Conservation (phyloP, 1,140 invertebrate genomes). For the Heliconius eleuchia region DNA sequence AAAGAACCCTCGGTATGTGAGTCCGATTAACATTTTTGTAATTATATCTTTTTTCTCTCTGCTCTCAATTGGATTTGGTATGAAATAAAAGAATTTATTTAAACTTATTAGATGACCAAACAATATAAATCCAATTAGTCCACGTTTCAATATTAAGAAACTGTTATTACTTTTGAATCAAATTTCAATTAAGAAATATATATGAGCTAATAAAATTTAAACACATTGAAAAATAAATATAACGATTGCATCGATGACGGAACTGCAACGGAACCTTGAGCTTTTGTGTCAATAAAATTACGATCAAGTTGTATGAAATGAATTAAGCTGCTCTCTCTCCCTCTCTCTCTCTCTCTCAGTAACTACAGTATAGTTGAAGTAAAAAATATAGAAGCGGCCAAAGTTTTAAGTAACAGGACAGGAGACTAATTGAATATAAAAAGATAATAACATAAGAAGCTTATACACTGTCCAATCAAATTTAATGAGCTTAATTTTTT, state of each 20-base stretch:
- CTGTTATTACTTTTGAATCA: not conserved
- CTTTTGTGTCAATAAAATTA: not conserved
- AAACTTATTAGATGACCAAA: not conserved
- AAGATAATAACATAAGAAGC: not conserved
- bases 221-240: not conserved
- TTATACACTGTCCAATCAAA: not conserved
- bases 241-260: slow-evolving; percentile 1
- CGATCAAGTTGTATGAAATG: not conserved
- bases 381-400: not conserved
- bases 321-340: not conserved
- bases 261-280: slow-evolving; percentile 8
- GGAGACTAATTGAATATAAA: not conserved
- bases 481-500: not conserved
- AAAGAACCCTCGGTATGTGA: too few relatives aligned
- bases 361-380: too few relatives aligned
- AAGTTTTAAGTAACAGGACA: not conserved
- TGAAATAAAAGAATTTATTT: not conserved
- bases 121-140: not conserved
- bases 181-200: not conserved
- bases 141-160: not conserved
- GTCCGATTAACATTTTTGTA: too few relatives aligned
- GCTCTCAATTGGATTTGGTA: too few relatives aligned
- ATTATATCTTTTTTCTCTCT: too few relatives aligned
- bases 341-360: too few relatives aligned
- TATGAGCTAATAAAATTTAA: slow-evolving; percentile 9